phyloP scores from a whole-genome alignment of 2,888 invertebrate species.

The Erebia aethiops region DNA sequence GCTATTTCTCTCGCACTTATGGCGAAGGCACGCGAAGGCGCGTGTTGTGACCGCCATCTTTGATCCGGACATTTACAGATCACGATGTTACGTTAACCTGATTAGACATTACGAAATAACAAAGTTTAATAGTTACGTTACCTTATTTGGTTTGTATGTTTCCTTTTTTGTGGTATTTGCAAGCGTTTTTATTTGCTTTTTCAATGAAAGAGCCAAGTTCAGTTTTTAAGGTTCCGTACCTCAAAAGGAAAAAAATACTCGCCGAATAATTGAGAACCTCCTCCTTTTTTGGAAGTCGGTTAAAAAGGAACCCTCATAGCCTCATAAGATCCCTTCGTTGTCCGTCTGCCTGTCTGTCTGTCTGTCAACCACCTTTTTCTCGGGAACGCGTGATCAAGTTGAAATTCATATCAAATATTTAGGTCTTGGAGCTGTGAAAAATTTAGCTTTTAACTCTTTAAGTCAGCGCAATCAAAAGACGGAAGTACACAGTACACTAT shows the following conservation, averaged over 20 bases:
- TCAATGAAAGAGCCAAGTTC: background rate
- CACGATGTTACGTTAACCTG: conserved; percentile 1
- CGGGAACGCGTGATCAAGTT: no score
- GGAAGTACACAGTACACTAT: no score
- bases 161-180: background rate
- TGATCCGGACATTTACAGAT: conserved; percentile 7
- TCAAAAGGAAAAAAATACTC: background rate
- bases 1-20: background rate
- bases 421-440: no score
- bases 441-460: no score
- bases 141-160: background rate
- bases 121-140: background rate
- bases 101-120: conserved; percentile 2
- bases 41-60: background rate
- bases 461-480: no score
- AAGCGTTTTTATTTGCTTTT: background rate
- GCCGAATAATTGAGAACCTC: no score
- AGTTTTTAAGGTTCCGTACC: background rate
- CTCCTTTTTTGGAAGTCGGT: no score
- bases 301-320: no score
- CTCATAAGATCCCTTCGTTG: no score
- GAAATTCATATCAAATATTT: no score
- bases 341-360: background rate
- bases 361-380: background rate
- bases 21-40: background rate